Evolutionary conservation across 2,888 invertebrate species (phyloP).

Genomic region (Strigamia maritima): DNA sequence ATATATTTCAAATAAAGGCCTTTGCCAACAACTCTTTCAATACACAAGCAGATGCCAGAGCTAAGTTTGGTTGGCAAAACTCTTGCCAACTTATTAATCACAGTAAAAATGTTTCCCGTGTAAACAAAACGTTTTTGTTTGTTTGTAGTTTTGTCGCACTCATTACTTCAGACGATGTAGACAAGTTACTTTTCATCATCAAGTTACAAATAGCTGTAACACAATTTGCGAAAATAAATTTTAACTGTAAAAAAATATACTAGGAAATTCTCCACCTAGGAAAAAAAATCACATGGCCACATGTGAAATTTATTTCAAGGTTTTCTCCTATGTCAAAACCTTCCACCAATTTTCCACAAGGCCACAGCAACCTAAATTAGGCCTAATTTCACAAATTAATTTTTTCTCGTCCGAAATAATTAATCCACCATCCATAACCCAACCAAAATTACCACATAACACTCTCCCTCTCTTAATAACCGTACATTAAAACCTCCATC

Average conservation of each 20-base stretch:
- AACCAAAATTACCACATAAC: not conserved
- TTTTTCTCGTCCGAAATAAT: not conserved
- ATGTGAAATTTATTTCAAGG: not conserved
- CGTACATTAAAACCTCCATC: not conserved
- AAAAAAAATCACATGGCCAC: not conserved
- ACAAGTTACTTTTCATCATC: conserved; percentile 9
- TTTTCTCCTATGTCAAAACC: not conserved
- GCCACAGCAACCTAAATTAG: not conserved
- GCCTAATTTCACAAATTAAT: conserved; percentile 16
- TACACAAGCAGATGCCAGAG: not conserved
- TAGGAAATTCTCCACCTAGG: not conserved
- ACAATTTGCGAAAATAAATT: not conserved
- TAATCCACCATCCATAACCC: conserved; percentile 10
- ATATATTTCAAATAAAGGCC: not conserved
- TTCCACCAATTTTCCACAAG: conserved; percentile 18
- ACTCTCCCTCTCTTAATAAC: not conserved
- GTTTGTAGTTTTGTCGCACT: conserved; percentile 5
- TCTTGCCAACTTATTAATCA: conserved; percentile 24
- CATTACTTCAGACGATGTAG: not conserved
- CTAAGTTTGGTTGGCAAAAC: not conserved
- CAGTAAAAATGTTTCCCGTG: not conserved
- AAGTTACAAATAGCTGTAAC: not conserved
- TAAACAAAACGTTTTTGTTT: conserved; percentile 2
- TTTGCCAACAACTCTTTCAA: not conserved
- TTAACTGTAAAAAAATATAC: not conserved